Percentiles rank a stretch among this genome's conserved stretches.
These are phyloP conservation scores for Trissoscelio sp. DNA, from an alignment of 2,888 invertebrate species.

Conservation along the genomic window DNA sequence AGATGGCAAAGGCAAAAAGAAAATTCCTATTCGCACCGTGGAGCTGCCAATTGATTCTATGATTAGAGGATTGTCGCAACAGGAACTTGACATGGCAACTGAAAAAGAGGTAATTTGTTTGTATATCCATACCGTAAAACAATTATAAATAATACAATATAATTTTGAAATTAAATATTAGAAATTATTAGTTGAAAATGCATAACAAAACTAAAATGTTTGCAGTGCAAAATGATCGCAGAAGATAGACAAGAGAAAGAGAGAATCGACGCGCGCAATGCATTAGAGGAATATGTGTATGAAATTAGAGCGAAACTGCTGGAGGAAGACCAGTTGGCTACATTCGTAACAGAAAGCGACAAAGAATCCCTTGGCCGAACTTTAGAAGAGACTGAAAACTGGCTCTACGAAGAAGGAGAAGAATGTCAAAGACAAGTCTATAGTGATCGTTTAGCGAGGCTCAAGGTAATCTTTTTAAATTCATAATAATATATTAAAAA, in stretches of 20 bases:
- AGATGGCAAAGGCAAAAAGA: constrained; percentile 89
- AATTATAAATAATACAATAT: no score
- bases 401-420: constrained; percentile 99
- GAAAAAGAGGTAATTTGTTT: constrained; percentile 94
- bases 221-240: constrained; percentile 90
- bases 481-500: no score
- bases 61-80: constrained; percentile 89
- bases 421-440: constrained; percentile 92
- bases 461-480: constrained; percentile 74
- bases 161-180: no score
- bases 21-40: constrained; percentile 90
- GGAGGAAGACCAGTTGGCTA: constrained; percentile 88
- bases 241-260: constrained; percentile 97
- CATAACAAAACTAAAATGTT: constrained; percentile 6
- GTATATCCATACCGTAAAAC: no score
- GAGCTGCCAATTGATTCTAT: constrained; percentile 93
- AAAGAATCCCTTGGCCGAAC: constrained; percentile 86
- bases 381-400: constrained; percentile 95
- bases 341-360: constrained; percentile 90
- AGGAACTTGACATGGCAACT: constrained; percentile 89
- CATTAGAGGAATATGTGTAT: constrained; percentile 99
- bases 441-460: constrained; percentile 76
- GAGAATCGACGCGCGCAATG: constrained; percentile 97
- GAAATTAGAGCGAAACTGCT: constrained; percentile 95
- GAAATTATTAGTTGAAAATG: background rate